A percentile compares a stretch with the other conserved stretches of the same genome.
These are phyloP conservation scores for Pseudococcus jackbeardsleyi DNA, from an alignment of 2,888 invertebrate genomes.

Conservation along the genomic window DNA sequence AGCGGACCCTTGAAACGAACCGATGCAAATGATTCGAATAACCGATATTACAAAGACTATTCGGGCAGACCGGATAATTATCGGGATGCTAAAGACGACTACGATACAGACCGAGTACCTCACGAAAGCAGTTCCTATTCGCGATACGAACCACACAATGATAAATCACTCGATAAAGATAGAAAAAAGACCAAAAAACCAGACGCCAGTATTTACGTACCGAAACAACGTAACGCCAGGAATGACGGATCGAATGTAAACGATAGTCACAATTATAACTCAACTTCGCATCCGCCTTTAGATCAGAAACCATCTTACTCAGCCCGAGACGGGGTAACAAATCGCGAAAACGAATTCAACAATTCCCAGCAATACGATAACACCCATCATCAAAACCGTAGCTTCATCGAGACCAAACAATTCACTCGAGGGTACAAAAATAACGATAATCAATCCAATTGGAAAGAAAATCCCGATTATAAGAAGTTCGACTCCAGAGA, in stretches of 20 bases:
- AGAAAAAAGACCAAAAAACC: conserved; percentile 66
- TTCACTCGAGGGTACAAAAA: conserved; percentile 31
- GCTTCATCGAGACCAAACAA: conserved; percentile 27
- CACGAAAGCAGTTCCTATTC: conserved; percentile 19
- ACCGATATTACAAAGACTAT: conserved; percentile 28
- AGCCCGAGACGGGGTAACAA: not conserved
- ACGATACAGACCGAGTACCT: not conserved
- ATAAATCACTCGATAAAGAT: conserved; percentile 47
- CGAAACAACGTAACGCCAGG: conserved; percentile 63
- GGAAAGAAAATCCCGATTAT: conserved; percentile 57
- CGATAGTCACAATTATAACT: conserved; percentile 1
- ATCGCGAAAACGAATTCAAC: conserved; percentile 29
- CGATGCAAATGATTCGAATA: conserved; percentile 69
- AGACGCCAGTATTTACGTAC: conserved; percentile 66
- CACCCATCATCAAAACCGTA: not conserved
- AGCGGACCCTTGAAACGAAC: conserved; percentile 82
- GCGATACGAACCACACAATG: conserved; percentile 31
- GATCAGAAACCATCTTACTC: conserved; percentile 34
- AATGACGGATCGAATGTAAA: not conserved
- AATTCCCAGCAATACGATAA: conserved; percentile 1
- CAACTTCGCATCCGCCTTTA: conserved; percentile 4
- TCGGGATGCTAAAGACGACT: not conserved
- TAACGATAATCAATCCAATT: conserved; percentile 46
- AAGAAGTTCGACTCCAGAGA: conserved; percentile 28
- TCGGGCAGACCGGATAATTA: not conserved